Conservation (phyloP, 2,113 vertebrate species). For the Carassius carassius region DNA sequence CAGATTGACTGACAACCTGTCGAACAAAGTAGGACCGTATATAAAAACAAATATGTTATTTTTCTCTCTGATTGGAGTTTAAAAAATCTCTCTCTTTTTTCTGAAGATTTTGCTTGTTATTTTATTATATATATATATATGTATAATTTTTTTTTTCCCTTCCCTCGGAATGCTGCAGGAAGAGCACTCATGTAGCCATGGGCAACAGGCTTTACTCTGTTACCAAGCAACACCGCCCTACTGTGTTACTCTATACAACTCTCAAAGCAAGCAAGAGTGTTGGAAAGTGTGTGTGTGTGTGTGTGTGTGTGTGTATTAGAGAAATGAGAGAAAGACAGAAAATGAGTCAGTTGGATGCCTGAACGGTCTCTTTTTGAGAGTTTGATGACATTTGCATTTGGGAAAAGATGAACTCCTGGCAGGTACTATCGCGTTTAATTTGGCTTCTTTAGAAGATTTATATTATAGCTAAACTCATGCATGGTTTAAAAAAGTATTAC, state of each 20-base stretch:
- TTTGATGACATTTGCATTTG: slow-evolving; percentile 11
- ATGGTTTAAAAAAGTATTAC: slow-evolving; percentile 57
- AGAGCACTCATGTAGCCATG: slow-evolving; percentile 66
- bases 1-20: slow-evolving; percentile 20
- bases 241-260: slow-evolving; percentile 59
- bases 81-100: slow-evolving; percentile 8
- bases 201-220: slow-evolving; percentile 63
- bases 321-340: slow-evolving; percentile 24
- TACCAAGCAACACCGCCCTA: slow-evolving; percentile 64
- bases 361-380: slow-evolving; percentile 36
- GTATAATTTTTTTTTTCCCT: slow-evolving; percentile 45
- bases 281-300: neutral
- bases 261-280: slow-evolving; percentile 47
- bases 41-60: slow-evolving; percentile 29
- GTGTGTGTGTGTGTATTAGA: slow-evolving; percentile 7
- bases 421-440: slow-evolving; percentile 40
- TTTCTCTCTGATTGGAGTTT: slow-evolving; percentile 43
- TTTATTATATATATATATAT: slow-evolving; percentile 29
- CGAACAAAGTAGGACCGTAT: slow-evolving; percentile 28
- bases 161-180: slow-evolving; percentile 61
- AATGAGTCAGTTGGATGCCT: slow-evolving; percentile 22
- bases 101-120: slow-evolving; percentile 30
- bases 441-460: slow-evolving; percentile 57
- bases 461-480: slow-evolving; percentile 58
- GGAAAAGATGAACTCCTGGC: slow-evolving; percentile 30